Evolutionary conservation across 92 coral and sea anemone species (phyloP).

Genomic region (Palythoa caribaeorum): DNA sequence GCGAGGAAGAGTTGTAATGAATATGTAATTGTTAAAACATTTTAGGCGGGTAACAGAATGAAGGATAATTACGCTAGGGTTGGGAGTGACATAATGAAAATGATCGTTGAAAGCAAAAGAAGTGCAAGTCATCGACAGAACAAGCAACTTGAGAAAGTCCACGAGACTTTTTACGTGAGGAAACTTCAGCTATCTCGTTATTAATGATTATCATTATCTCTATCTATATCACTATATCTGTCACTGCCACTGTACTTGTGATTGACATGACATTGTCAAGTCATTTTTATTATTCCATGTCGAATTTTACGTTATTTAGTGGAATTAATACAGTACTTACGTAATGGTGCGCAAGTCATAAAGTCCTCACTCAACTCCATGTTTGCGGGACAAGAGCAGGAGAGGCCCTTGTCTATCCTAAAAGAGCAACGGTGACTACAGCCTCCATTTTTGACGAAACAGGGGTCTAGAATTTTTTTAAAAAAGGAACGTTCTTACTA

Average conservation of each 20-base stretch:
- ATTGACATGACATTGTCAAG: too few relatives aligned
- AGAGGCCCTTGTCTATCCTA: conserved; percentile 48
- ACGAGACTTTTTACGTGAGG: too few relatives aligned
- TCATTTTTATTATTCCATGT: neutral
- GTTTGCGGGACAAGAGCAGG: conserved; percentile 77
- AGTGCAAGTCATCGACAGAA: too few relatives aligned
- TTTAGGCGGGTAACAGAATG: too few relatives aligned
- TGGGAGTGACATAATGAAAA: too few relatives aligned
- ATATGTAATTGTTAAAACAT: too few relatives aligned
- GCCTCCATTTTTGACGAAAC: conserved; percentile 79
- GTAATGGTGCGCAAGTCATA: conserved; percentile 68
- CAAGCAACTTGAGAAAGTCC: too few relatives aligned
- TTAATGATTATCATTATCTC: neutral
- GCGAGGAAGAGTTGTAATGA: neutral
- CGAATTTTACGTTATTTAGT: neutral
- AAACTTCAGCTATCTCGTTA: neutral
- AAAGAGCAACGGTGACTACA: conserved; percentile 85
- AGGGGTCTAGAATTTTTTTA: conserved; percentile 57
- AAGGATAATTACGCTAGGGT: too few relatives aligned
- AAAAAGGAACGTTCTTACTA: neutral
- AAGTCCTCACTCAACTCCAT: conserved; percentile 76
- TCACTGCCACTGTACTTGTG: too few relatives aligned
- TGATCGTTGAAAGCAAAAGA: too few relatives aligned
- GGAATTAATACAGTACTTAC: conserved; percentile 39
- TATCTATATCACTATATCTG: neutral